These are phyloP conservation scores for Loxodonta africana DNA, from an alignment of 2,113 vertebrate genomes.

Conservation along the genomic window DNA sequence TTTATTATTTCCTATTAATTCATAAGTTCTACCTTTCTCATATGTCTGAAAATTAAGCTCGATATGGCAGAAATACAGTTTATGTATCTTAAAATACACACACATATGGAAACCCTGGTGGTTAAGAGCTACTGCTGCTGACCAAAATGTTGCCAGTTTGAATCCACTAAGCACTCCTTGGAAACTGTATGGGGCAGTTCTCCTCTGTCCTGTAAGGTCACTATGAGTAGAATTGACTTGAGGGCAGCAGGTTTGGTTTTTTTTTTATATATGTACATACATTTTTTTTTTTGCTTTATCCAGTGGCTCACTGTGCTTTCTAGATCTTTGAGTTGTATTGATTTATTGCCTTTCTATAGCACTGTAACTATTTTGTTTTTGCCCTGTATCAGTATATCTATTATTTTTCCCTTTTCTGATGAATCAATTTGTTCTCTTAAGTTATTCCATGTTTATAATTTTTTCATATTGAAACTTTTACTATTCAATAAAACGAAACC, in stretches of 20 bases:
- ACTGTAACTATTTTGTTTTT: neutral
- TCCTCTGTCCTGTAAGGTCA: too few species aligned
- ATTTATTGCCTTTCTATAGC: neutral
- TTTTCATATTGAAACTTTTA: neutral
- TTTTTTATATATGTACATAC: too few species aligned
- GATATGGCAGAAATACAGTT: neutral
- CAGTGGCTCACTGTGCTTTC: neutral
- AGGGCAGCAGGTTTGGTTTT: too few species aligned
- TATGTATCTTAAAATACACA: neutral
- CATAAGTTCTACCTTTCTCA: neutral
- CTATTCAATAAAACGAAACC: neutral
- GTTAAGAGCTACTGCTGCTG: too few species aligned
- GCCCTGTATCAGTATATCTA: neutral
- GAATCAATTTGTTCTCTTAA: neutral
- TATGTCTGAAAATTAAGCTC: conserved; percentile 12
- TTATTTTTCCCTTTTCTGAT: neutral
- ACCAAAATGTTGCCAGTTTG: too few species aligned
- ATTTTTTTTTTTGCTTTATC: neutral
- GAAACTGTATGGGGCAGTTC: too few species aligned
- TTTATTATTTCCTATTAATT: neutral
- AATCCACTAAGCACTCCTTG: too few species aligned
- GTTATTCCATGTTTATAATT: neutral
- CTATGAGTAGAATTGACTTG: too few species aligned
- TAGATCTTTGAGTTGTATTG: neutral
- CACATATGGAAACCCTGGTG: too few species aligned